Evolutionary conservation across 2,113 vertebrate genomes (phyloP).

Genomic region (Phrynosoma platyrhinos): DNA sequence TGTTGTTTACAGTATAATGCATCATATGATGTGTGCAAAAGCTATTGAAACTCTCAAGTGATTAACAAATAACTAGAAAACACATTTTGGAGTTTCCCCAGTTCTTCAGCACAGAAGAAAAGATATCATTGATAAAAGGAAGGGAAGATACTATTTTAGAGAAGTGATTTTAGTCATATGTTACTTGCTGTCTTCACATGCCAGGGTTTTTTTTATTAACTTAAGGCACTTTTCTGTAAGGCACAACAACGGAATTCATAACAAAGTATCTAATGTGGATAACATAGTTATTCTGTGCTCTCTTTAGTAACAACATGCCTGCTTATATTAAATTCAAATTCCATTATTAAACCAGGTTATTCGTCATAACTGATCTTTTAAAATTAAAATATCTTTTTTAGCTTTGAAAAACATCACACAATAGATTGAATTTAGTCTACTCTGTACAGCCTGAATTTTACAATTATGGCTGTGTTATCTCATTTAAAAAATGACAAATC

Average conservation of each 20-base stretch:
- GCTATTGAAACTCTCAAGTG: slow-evolving; percentile 5
- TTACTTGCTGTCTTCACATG: background rate
- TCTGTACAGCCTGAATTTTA: background rate
- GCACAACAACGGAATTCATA: background rate
- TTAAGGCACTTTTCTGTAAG: background rate
- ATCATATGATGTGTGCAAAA: background rate
- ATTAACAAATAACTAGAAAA: slow-evolving; percentile 27
- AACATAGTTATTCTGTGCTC: background rate
- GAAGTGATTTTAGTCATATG: slow-evolving; percentile 34
- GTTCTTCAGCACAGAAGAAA: slow-evolving; percentile 14
- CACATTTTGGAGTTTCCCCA: slow-evolving; percentile 16
- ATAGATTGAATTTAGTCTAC: background rate
- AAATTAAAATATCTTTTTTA: background rate
- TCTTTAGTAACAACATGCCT: background rate
- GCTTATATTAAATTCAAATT: background rate
- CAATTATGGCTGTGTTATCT: background rate
- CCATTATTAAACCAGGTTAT: background rate
- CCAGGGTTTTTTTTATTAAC: background rate
- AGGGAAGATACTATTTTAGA: slow-evolving; percentile 2
- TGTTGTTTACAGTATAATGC: slow-evolving; percentile 8
- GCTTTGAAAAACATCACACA: background rate
- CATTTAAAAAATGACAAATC: background rate
- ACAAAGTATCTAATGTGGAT: background rate
- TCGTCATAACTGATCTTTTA: background rate
- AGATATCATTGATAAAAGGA: slow-evolving; percentile 6